phyloP scores from a whole-genome alignment of 2,113 vertebrate species.

The Todiramphus saurophagus region DNA sequence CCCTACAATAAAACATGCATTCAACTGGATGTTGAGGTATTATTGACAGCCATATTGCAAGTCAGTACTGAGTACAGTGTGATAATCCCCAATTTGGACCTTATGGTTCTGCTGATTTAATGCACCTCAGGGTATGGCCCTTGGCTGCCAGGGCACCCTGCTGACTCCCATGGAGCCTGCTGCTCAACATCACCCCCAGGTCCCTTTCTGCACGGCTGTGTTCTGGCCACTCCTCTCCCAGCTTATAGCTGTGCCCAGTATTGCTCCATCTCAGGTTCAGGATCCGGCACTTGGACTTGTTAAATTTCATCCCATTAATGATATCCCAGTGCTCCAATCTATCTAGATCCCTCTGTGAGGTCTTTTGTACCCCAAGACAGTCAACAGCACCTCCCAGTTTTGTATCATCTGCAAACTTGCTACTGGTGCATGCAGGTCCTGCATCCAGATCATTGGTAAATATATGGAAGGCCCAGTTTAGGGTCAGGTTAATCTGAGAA shows the following conservation, averaged over 20 bases:
- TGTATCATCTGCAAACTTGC: not conserved
- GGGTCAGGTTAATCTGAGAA: not conserved
- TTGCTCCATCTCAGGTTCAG: not conserved
- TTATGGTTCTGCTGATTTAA: not conserved
- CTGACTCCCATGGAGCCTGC: not conserved
- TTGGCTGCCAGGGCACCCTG: not conserved
- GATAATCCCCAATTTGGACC: not conserved
- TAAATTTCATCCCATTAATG: not conserved
- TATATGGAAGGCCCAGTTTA: not conserved
- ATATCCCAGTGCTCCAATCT: not conserved
- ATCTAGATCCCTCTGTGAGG: not conserved
- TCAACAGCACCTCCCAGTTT: not conserved
- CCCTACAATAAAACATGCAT: not conserved
- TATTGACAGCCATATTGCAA: not conserved
- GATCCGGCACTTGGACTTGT: not conserved
- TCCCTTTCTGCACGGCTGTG: not conserved
- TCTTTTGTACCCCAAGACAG: no score
- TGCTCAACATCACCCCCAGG: no score
- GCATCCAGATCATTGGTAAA: not conserved
- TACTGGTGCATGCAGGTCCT: not conserved
- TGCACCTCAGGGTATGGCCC: not conserved
- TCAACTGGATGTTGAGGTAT: not conserved
- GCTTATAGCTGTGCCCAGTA: not conserved
- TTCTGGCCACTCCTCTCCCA: not conserved
- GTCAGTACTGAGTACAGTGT: not conserved